Evolutionary conservation across 2,888 invertebrate species (phyloP).

Genomic region (Sinodicranocentrus sp.): DNA sequence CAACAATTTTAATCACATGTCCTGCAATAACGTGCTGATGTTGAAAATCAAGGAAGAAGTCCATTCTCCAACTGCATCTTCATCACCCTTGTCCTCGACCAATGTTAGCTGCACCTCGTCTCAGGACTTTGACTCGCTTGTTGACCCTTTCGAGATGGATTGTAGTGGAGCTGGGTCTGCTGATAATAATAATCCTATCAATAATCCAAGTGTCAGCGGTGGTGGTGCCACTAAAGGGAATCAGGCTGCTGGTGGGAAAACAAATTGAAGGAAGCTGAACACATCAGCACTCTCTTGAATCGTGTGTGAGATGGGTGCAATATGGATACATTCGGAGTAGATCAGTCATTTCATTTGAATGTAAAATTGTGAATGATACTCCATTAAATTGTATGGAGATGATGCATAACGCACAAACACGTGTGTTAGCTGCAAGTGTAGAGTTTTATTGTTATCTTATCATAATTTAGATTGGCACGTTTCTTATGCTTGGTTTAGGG

Average conservation of each 20-base stretch:
- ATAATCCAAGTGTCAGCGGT: not conserved
- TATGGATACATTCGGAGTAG: too few relatives aligned
- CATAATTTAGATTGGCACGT: too few relatives aligned
- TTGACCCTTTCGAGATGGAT: constrained; percentile 40
- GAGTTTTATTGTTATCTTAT: too few relatives aligned
- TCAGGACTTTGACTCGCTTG: constrained; percentile 20
- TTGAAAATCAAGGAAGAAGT: constrained; percentile 45
- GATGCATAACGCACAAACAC: too few relatives aligned
- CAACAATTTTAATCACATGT: constrained; percentile 16
- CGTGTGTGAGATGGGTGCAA: too few relatives aligned
- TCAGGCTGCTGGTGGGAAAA: constrained; percentile 1
- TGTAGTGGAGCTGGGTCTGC: not conserved
- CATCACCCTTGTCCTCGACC: constrained; percentile 1
- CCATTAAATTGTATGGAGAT: too few relatives aligned
- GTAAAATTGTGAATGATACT: too few relatives aligned
- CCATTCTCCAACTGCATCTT: constrained; percentile 28
- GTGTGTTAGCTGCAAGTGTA: too few relatives aligned
- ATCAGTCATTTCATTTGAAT: too few relatives aligned
- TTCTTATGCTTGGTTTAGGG: too few relatives aligned
- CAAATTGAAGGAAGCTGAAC: not conserved
- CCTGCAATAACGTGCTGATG: constrained; percentile 28
- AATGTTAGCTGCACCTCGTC: constrained; percentile 9
- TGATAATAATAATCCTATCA: constrained; percentile 17
- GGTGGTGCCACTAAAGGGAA: not conserved
- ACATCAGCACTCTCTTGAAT: too few relatives aligned